Base-by-base conservation (phyloP, 2,888 invertebrate species). In the Sinohyriopsis cumingii region DNA sequence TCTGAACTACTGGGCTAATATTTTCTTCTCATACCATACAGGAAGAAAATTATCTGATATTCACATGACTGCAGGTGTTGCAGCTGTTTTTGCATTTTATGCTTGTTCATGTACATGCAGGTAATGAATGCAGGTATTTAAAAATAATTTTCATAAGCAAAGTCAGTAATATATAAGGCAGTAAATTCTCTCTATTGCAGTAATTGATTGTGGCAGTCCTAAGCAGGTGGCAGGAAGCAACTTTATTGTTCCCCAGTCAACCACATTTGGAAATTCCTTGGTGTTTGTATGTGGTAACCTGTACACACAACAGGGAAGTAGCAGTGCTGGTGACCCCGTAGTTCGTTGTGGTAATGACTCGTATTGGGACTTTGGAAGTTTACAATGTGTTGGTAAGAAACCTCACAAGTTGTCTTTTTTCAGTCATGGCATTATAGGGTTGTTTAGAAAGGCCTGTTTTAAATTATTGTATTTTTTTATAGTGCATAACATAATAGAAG, bases 361-460 rank as follows among this genome's bases (percentile, higher is more conserved):
- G 3, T 94, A 95, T 74, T 99, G 99, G 99, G 98, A 98, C 91
- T 97, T 98, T 89, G 98, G 98, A 53, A 96, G 97, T 88, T 92
- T 99, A 65, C 92, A 96, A 67, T 99, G 99, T 87, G 97, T 98
- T 92, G 98, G 90, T 89, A 70, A 59, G 68, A 67, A 22, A 53
- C 7, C 7, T 54, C n/a, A 54, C n/a, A 15, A 61, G 28, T 57
- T 24, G 0, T 24, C 1, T 22, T n/a, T n/a, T 15, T 15, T 19
- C 9, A 59, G 28, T 28, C 33, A n/a, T n/a, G n/a, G n/a, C n/a
- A n/a, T 33, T 45, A 45, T 15, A 45, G 15, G 45, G 45, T 45
- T 45, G 45, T 3, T 15, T 45, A 15, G 15, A 45, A 15, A 45
- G 0, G 12, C 15, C 45, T 45, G 12, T 45, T 12, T 45, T 45